These are phyloP conservation scores for Parasteatoda tepidariorum DNA, from an alignment of 1,140 invertebrate genomes.

Conservation along the genomic window DNA sequence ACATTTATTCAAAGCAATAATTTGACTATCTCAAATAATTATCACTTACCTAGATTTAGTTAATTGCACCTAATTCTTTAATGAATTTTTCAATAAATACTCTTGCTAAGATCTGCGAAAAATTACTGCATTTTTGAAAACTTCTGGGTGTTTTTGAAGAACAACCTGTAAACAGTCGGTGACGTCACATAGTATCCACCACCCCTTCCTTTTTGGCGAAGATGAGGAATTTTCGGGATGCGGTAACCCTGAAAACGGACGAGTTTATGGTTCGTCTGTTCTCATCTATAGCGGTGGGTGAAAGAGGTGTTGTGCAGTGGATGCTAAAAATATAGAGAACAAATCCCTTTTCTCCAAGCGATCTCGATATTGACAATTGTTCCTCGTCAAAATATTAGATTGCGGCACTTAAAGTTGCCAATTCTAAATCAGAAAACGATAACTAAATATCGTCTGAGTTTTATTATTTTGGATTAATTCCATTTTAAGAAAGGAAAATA, in stretches of 20 bases:
- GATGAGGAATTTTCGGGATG: constrained; percentile 9
- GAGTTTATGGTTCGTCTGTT: constrained; percentile 48
- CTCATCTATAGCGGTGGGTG: constrained; percentile 31
- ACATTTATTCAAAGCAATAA: no score
- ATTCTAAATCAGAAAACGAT: no score
- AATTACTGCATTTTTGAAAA: neutral
- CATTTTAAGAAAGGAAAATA: no score
- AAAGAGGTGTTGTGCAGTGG: constrained; percentile 12
- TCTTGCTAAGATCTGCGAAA: no score
- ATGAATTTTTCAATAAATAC: no score
- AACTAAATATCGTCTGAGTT: no score
- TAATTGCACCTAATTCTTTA: no score
- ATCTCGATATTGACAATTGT: neutral
- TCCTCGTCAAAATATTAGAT: no score
- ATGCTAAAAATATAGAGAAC: constrained; percentile 33
- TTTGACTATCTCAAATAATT: no score
- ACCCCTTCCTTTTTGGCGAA: constrained; percentile 9
- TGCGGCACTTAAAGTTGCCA: no score
- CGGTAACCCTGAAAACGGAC: constrained; percentile 45
- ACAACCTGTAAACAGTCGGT: constrained; percentile 41
- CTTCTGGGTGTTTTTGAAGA: neutral
- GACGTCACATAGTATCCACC: neutral
- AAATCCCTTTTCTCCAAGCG: neutral
- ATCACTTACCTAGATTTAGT: no score
- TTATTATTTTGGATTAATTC: no score